These are phyloP conservation scores for Sebastes flavidus DNA, from an alignment of 2,797 vertebrate genomes.

Conservation along the genomic window DNA sequence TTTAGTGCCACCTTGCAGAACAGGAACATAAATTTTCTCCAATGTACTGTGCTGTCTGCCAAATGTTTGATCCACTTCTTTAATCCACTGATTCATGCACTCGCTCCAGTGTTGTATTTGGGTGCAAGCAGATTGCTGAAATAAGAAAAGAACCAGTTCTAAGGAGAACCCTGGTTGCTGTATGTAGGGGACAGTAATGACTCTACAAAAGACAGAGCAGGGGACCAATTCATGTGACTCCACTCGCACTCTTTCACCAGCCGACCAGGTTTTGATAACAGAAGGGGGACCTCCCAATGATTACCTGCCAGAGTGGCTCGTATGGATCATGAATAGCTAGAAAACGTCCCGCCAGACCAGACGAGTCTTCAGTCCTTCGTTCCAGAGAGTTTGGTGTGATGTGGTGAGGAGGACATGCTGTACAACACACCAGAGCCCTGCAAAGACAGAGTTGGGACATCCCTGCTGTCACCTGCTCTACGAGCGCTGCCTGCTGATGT, in stretches of 20 bases:
- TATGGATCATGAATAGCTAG: constrained; percentile 3
- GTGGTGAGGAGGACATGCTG: constrained; percentile 23
- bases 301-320: constrained; percentile 9
- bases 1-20: not conserved
- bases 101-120: not conserved
- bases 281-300: not conserved
- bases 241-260: not conserved
- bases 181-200: not conserved
- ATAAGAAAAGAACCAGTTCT: not conserved
- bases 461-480: not conserved
- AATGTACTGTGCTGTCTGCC: not conserved
- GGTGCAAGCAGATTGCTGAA: not conserved
- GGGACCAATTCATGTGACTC: constrained; percentile 16
- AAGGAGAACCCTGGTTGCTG: constrained; percentile 58
- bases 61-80: not conserved
- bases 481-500: not conserved
- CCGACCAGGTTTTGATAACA: not conserved
- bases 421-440: constrained; percentile 21
- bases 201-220: constrained; percentile 32
- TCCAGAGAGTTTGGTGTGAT: constrained; percentile 12
- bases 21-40: not conserved
- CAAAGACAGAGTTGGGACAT: constrained; percentile 10
- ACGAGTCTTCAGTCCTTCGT: constrained; percentile 32
- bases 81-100: not conserved
- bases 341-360: not conserved